These are phyloP conservation scores for Ips typographus DNA, from an alignment of 1,140 invertebrate genomes.

Conservation along the genomic window DNA sequence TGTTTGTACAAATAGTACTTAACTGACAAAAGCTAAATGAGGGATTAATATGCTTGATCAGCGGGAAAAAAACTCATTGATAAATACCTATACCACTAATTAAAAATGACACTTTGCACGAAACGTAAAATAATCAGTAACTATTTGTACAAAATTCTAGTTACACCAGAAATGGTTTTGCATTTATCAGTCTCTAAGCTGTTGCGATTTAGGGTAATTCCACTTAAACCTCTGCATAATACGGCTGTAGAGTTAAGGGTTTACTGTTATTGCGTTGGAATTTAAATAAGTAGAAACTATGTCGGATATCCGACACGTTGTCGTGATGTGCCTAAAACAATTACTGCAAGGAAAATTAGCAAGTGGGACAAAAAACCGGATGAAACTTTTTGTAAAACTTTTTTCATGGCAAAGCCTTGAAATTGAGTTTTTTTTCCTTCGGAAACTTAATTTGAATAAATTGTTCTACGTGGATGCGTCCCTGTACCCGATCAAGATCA, in stretches of 20 bases:
- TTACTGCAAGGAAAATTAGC: background rate
- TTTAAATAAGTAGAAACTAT: constrained; percentile 1
- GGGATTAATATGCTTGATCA: no score
- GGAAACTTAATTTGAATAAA: constrained; percentile 1
- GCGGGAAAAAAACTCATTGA: no score
- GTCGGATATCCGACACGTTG: background rate
- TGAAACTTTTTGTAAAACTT: background rate
- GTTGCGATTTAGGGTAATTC: background rate
- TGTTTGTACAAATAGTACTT: no score
- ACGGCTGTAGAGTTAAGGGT: background rate
- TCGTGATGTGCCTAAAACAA: background rate
- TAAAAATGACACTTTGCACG: no score
- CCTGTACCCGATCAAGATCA: constrained; percentile 4
- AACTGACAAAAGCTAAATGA: no score
- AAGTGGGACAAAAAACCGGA: background rate
- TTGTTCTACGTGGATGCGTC: background rate
- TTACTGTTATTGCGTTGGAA: constrained; percentile 1
- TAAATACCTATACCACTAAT: no score
- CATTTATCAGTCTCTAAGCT: background rate
- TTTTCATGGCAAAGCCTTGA: background rate
- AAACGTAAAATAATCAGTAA: no score
- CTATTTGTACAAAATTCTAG: no score
- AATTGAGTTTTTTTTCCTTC: background rate
- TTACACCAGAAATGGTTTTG: background rate
- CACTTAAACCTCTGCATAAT: background rate